phyloP scores from a whole-genome alignment of 2,888 invertebrate genomes.

The Dryocosmus kuriphilus region DNA sequence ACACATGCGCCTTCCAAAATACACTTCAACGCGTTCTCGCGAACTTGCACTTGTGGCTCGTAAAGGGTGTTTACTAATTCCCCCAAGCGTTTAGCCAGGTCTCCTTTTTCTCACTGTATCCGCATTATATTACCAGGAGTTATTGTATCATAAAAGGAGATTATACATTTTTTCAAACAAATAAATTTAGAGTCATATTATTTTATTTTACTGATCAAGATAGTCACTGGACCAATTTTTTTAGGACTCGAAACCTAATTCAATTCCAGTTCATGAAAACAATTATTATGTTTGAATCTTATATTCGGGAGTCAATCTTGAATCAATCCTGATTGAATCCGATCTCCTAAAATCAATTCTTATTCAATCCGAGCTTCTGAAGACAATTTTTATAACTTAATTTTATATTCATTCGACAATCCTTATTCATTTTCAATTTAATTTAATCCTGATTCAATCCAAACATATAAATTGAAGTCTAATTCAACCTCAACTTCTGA shows the following conservation, averaged over 20 bases:
- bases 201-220: not conserved
- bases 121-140: not conserved
- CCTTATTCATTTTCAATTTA: too few relatives aligned
- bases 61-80: slow-evolving; percentile 32
- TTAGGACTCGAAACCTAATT: not conserved
- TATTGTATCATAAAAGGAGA: not conserved
- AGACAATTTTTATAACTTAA: too few relatives aligned
- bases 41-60: slow-evolving; percentile 30
- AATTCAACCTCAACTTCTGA: too few relatives aligned
- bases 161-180: not conserved
- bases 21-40: slow-evolving; percentile 36
- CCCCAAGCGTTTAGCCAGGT: not conserved
- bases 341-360: too few relatives aligned
- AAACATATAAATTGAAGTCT: too few relatives aligned
- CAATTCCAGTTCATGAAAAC: not conserved
- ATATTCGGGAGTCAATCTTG: not conserved
- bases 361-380: too few relatives aligned
- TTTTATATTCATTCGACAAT: too few relatives aligned
- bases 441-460: too few relatives aligned
- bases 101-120: not conserved
- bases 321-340: too few relatives aligned
- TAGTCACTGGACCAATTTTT: too few relatives aligned
- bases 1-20: slow-evolving; percentile 31
- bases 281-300: too few relatives aligned
- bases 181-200: not conserved